Percentiles rank a stretch among this genome's conserved stretches.
These are phyloP conservation scores for Oryzias celebensis DNA, from an alignment of 2,113 vertebrate species.

Conservation along the genomic window DNA sequence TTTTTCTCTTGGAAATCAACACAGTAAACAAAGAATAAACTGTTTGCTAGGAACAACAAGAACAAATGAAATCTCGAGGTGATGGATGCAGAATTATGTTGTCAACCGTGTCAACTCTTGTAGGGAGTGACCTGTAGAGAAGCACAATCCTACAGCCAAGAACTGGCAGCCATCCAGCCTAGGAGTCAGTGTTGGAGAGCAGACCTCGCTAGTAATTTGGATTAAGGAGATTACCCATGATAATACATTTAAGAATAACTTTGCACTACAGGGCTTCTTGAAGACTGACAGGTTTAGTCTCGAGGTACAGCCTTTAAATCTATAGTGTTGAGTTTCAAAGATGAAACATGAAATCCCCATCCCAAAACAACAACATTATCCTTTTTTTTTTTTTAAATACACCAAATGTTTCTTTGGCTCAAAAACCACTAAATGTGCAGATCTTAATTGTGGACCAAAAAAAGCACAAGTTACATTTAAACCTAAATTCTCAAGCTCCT, in stretches of 20 bases:
- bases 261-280: slow-evolving; percentile 54
- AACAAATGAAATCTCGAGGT: slow-evolving; percentile 8
- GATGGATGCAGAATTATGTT: slow-evolving; percentile 4
- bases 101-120: slow-evolving; percentile 11
- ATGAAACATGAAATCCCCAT: not conserved
- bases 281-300: slow-evolving; percentile 31
- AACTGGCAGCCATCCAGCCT: slow-evolving; percentile 32
- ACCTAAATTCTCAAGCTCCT: not conserved
- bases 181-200: slow-evolving; percentile 42
- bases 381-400: slow-evolving; percentile 9
- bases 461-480: slow-evolving; percentile 1
- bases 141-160: slow-evolving; percentile 16
- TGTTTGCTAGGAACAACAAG: slow-evolving; percentile 1
- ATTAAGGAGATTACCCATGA: slow-evolving; percentile 74
- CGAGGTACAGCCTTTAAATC: slow-evolving; percentile 15
- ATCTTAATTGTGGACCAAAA: not conserved
- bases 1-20: not conserved
- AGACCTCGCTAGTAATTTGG: slow-evolving; percentile 62
- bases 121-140: slow-evolving; percentile 21
- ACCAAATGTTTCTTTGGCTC: slow-evolving; percentile 3
- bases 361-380: slow-evolving; percentile 26
- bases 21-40: slow-evolving; percentile 11
- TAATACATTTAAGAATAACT: slow-evolving; percentile 74
- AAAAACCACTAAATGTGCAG: not conserved
- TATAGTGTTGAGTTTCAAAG: not conserved